Percentiles rank a stretch among this genome's conserved stretches.
These are phyloP conservation scores for Pachycephus smyrnensis DNA, from an alignment of 2,888 invertebrate species.

Conservation along the genomic window DNA sequence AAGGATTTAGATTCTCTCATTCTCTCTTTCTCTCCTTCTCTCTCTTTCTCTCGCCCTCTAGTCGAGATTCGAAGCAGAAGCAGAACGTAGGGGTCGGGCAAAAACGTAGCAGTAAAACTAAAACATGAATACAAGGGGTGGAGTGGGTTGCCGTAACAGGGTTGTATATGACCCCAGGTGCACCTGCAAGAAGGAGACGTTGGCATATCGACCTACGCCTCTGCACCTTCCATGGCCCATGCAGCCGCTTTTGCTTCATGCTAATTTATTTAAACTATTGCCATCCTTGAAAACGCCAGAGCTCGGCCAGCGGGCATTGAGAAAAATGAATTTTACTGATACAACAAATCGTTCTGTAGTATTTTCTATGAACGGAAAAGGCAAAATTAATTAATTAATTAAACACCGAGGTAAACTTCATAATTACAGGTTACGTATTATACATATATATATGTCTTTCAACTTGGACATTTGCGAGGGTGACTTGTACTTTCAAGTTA, in stretches of 20 bases:
- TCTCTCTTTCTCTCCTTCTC: neutral
- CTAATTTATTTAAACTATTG: slow-evolving; percentile 20
- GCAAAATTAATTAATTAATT: too few relatives aligned
- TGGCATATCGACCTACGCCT: slow-evolving; percentile 40
- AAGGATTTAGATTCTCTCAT: neutral
- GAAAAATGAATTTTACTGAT: too few relatives aligned
- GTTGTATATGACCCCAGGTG: slow-evolving; percentile 39
- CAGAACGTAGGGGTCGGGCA: neutral
- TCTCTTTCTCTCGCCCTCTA: slow-evolving; percentile 1
- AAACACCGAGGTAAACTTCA: too few relatives aligned
- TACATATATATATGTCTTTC: too few relatives aligned
- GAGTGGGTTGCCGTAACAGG: slow-evolving; percentile 28
- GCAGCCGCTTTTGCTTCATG: too few relatives aligned
- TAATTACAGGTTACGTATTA: too few relatives aligned
- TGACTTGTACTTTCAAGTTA: too few relatives aligned
- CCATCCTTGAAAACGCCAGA: too few relatives aligned
- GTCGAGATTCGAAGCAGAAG: slow-evolving; percentile 3
- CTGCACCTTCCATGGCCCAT: slow-evolving; percentile 20
- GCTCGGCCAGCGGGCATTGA: too few relatives aligned
- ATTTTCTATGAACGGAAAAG: too few relatives aligned
- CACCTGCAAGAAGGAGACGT: slow-evolving; percentile 39
- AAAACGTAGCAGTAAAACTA: neutral
- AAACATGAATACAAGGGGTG: neutral
- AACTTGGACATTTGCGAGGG: too few relatives aligned
- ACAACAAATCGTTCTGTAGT: too few relatives aligned